Percentiles rank a stretch among this genome's conserved stretches.
These are phyloP conservation scores for Xiphophorus birchmanni DNA, from an alignment of 2,797 vertebrate genomes.

Conservation along the genomic window DNA sequence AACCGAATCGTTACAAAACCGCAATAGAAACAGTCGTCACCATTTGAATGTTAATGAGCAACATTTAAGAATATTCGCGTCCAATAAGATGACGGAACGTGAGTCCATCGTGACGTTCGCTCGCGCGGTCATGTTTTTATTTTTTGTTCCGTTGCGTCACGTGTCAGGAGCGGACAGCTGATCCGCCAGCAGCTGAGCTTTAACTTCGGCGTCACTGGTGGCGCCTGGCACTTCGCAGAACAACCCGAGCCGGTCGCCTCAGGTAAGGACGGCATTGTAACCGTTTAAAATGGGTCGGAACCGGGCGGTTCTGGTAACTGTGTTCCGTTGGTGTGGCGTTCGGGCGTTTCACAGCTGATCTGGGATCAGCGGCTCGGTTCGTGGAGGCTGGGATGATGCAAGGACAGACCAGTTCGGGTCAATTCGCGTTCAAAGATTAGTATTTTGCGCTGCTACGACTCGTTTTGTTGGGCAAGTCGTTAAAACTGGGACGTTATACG, in stretches of 20 bases:
- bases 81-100: neutral
- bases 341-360: accelerated
- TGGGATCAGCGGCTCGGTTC: neutral
- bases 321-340: no score
- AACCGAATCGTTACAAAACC: neutral
- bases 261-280: neutral
- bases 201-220: accelerated
- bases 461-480: neutral
- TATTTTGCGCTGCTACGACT: neutral
- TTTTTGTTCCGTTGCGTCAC: neutral
- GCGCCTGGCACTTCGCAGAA: accelerated
- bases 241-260: neutral
- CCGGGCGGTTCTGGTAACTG: neutral
- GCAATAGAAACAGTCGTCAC: neutral
- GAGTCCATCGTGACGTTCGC: neutral
- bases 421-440: neutral
- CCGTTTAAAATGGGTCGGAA: neutral
- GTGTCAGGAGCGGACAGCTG: conserved; percentile 23
- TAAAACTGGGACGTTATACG: accelerated
- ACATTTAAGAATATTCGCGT: neutral
- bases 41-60: neutral
- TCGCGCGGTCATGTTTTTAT: neutral
- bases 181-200: neutral
- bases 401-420: neutral
- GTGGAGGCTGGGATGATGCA: neutral